A percentile compares a stretch with the other conserved stretches of the same genome.
Conservation (phyloP, 64 coral and sea anemone genomes). For the Platygyra sinensis region DNA sequence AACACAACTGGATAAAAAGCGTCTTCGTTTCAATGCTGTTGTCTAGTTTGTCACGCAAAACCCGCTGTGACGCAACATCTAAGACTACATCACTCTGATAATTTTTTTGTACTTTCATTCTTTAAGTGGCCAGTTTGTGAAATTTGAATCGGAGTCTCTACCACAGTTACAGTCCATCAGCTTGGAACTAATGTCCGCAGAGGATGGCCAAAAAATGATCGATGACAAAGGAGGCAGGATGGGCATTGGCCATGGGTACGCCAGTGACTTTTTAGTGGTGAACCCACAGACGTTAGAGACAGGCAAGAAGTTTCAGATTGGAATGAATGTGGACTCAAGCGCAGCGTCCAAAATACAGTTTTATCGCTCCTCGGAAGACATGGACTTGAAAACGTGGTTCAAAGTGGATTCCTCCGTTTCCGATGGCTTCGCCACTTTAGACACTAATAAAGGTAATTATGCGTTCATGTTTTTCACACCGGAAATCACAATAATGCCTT, state of each 20-base stretch:
- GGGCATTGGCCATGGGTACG: constrained; percentile 84
- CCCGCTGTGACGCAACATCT: neutral
- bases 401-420: constrained; percentile 58
- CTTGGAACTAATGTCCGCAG: constrained; percentile 61
- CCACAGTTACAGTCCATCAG: constrained; percentile 55
- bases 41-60: no score
- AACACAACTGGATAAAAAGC: no score
- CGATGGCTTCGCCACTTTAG: constrained; percentile 64
- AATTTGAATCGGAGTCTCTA: constrained; percentile 57
- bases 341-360: constrained; percentile 66
- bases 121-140: constrained; percentile 68
- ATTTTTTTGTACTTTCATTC: neutral
- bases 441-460: constrained; percentile 67
- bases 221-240: constrained; percentile 76
- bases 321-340: constrained; percentile 68
- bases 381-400: constrained; percentile 78
- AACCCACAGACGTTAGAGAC: constrained; percentile 81
- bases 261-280: constrained; percentile 81
- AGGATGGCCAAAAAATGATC: constrained; percentile 80
- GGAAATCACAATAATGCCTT: no score
- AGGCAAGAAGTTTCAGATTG: constrained; percentile 68
- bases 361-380: constrained; percentile 69
- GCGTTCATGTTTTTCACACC: no score
- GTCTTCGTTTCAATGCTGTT: no score
- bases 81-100: neutral